Percentiles rank a stretch among this genome's conserved stretches.
These are phyloP conservation scores for Zaprionus kolodkinae DNA, from an alignment of 1,140 invertebrate species.

Conservation along the genomic window DNA sequence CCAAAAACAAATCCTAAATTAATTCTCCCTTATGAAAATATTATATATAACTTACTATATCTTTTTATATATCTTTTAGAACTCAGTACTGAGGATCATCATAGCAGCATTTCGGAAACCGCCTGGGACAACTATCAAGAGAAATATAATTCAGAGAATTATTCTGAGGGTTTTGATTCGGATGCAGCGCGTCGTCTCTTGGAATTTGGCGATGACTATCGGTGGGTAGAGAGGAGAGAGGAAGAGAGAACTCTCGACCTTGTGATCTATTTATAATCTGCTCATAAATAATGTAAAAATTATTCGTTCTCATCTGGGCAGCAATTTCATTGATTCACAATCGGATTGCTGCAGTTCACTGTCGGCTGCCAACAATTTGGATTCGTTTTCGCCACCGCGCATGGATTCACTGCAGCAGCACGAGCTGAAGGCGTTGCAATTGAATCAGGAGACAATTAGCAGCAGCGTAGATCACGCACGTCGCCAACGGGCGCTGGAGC, in stretches of 20 bases:
- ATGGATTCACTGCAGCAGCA: constrained; percentile 82
- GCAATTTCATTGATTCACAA: constrained; percentile 91
- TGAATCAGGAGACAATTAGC: constrained; percentile 77
- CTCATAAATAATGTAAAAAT: constrained; percentile 29
- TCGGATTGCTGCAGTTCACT: constrained; percentile 92
- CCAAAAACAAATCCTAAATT: constrained; percentile 2
- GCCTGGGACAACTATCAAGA: constrained; percentile 95
- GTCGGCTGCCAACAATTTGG: constrained; percentile 87
- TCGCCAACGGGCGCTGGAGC: constrained; percentile 75
- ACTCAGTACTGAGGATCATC: constrained; percentile 87
- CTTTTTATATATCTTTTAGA: constrained; percentile 44
- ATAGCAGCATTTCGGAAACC: constrained; percentile 92
- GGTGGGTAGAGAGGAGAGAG: constrained; percentile 85
- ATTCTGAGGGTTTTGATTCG: constrained; percentile 94
- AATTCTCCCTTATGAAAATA: neutral
- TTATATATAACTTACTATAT: neutral
- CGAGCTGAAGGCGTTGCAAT: constrained; percentile 65
- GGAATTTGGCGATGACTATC: constrained; percentile 96
- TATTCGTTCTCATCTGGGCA: constrained; percentile 26
- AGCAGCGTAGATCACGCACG: constrained; percentile 79
- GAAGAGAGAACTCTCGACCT: constrained; percentile 25
- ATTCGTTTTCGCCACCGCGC: constrained; percentile 85
- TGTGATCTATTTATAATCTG: constrained; percentile 59
- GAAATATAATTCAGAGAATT: constrained; percentile 95
- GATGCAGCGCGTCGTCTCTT: constrained; percentile 92